Percentiles rank a stretch among this genome's conserved stretches.
Evolutionary conservation across 2,113 vertebrate species (phyloP).

Genomic region (Pterocles burchelli): DNA sequence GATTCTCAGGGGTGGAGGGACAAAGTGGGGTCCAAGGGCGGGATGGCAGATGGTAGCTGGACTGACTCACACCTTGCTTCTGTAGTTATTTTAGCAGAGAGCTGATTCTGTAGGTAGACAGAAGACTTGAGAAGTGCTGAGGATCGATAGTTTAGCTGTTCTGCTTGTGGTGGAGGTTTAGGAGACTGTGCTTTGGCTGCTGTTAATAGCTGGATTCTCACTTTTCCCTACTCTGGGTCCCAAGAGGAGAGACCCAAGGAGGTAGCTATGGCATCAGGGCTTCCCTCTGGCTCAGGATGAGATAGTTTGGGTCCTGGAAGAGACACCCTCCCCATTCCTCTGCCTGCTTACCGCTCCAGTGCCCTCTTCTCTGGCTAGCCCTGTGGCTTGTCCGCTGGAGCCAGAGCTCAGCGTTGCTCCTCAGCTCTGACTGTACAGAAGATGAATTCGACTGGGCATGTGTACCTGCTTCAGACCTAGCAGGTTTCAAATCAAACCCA

Average conservation of each 20-base stretch:
- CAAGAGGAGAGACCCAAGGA: not conserved
- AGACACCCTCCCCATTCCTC: not conserved
- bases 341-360: not conserved
- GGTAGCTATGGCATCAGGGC: not conserved
- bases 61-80: constrained; percentile 4
- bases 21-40: not conserved
- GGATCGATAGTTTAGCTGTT: not conserved
- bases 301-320: not conserved
- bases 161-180: not conserved
- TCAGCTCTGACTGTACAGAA: not conserved
- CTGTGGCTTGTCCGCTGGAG: not conserved
- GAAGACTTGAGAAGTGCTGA: not conserved
- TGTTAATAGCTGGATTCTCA: constrained; percentile 4
- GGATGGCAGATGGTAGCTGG: not conserved
- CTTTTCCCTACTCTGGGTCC: not conserved
- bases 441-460: not conserved
- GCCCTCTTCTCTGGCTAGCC: not conserved
- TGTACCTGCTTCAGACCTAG: not conserved
- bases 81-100: constrained; percentile 3
- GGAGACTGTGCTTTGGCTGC: not conserved
- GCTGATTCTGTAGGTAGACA: not conserved
- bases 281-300: not conserved
- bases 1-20: not conserved
- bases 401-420: not conserved
- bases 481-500: not conserved